Base-by-base conservation (phyloP, 2,888 invertebrate species). In the Rhogogaster chlorosoma region DNA sequence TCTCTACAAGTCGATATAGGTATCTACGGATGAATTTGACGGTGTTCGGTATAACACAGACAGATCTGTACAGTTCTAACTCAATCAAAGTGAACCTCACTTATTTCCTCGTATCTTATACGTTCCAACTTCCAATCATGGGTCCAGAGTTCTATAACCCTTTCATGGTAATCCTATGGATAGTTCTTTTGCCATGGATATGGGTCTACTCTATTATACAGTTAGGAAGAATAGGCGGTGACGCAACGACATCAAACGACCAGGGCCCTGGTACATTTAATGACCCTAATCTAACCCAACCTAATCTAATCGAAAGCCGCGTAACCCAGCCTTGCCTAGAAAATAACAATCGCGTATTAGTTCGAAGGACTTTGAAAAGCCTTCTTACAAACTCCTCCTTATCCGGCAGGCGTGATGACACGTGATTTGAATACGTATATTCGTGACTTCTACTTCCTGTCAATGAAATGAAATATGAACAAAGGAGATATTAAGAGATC, bases 171-270 rank as follows among this genome's bases (percentile, higher is more conserved):
- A 75, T 42, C 75, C 26, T 61, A 61, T 2, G 70, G 70, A n/a
- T 71, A 36, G 22, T 15, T 71, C 6, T 26, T 36, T 15, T 12
- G 67, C 67, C 32, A 26, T 67, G 29, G 32, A 70, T 70, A 70
- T 32, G 29, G 67, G 32, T 67, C 67, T 32, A 32, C 29, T 32
- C 42, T 42, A 6, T 73, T 42, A 12, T 73, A 73, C 42, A 73
- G 71, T 73, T 73, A 36, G 70, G 71, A 18, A 73, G 22, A 42
- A 45, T 22, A 15, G 26, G 77, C 49, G n/a, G 49, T 77, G 77
- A 77, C 32, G 77, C 77, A 77, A 77, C 49, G 77, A 77, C n/a
- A 61, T 80, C 57, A 80, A 80, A 80, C 57, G 38, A 32, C 77
- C 77, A 73, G 71, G n/a, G 49, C 53, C 38, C 18, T 77, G 77